Evolutionary conservation across 2,888 invertebrate species (phyloP).

Genomic region (Microplitis deprimator): DNA sequence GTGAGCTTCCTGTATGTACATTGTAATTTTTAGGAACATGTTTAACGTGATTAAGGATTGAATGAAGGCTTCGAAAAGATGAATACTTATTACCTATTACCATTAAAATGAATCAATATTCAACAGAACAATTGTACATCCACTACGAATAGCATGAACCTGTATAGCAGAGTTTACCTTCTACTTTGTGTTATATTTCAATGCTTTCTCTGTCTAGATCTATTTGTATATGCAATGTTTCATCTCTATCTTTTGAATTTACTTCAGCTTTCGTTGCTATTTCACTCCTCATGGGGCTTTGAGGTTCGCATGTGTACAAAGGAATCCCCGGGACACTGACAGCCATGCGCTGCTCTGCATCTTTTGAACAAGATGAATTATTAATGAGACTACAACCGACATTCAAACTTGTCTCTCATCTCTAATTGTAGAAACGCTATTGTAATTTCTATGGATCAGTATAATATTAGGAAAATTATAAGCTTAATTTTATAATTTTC

Average conservation of each 20-base stretch:
- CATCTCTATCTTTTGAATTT: conserved; percentile 3
- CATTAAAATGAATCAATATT: conserved; percentile 50
- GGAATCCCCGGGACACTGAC: conserved; percentile 19
- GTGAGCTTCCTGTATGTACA: too few species aligned
- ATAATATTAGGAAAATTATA: not conserved
- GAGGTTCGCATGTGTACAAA: conserved; percentile 22
- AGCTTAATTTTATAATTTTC: too few species aligned
- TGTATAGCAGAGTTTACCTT: conserved; percentile 18
- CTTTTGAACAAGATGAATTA: not conserved
- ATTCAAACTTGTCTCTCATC: conserved; percentile 2
- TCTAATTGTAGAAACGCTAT: not conserved
- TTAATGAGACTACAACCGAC: not conserved
- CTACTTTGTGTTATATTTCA: conserved; percentile 22
- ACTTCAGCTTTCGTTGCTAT: conserved; percentile 1
- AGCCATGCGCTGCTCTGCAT: not conserved
- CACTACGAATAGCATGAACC: not conserved
- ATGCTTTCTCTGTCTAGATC: conserved; percentile 20
- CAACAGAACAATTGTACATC: conserved; percentile 45
- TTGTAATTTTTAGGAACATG: too few species aligned
- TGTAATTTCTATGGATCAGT: not conserved
- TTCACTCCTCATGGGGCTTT: conserved; percentile 10
- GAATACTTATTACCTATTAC: conserved; percentile 47
- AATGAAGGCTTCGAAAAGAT: not conserved
- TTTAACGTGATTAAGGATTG: too few species aligned
- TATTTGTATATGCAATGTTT: conserved; percentile 22